Percentiles rank a stretch among this genome's conserved stretches.
Evolutionary conservation across 2,113 vertebrate species (phyloP).

Genomic region (Xerus inauris): DNA sequence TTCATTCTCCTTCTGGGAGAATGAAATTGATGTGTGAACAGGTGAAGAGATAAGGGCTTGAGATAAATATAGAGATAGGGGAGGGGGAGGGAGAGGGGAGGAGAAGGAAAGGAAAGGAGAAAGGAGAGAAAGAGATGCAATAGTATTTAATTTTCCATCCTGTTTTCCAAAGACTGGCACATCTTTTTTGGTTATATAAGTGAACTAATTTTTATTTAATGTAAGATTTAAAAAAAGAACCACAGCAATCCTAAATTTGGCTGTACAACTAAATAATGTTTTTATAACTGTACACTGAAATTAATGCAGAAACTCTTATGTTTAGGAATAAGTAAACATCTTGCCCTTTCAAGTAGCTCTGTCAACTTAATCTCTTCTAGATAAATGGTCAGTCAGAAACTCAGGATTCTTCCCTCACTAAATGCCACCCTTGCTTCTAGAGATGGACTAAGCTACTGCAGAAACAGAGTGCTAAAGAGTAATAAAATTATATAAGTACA

Average conservation of each 20-base stretch:
- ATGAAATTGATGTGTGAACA: background rate
- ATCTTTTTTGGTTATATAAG: slow-evolving; percentile 49
- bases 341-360: background rate
- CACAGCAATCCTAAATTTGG: background rate
- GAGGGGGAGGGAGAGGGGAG: background rate
- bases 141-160: background rate
- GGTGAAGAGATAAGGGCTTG: background rate
- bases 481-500: background rate
- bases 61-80: background rate
- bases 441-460: background rate
- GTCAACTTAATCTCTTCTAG: background rate
- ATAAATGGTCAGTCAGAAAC: background rate
- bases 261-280: background rate
- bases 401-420: background rate
- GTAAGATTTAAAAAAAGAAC: background rate
- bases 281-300: slow-evolving; percentile 43
- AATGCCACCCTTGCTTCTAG: background rate
- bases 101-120: background rate
- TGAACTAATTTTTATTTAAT: slow-evolving; percentile 54
- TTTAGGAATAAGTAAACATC: slow-evolving; percentile 23
- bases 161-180: slow-evolving; percentile 30
- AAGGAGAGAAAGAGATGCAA: background rate
- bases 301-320: background rate
- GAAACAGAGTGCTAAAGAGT: slow-evolving; percentile 12
- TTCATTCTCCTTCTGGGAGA: background rate